A percentile compares a stretch with the other conserved stretches of the same genome.
Evolutionary conservation across 2,797 vertebrate genomes (phyloP).

Genomic region (Falco peregrinus): DNA sequence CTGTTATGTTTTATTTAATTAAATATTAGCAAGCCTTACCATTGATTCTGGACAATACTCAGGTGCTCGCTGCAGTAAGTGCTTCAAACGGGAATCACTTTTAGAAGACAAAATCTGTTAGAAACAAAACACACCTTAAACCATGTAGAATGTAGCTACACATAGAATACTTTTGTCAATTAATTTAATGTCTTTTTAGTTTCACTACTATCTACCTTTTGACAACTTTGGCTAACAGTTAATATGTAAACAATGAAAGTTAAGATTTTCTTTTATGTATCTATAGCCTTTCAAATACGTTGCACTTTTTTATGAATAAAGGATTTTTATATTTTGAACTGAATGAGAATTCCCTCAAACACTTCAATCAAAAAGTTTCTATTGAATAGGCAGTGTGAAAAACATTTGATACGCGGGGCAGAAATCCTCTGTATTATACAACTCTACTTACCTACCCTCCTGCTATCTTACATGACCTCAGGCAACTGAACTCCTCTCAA

Average conservation of each 20-base stretch:
- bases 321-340: not conserved
- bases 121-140: conserved; percentile 32
- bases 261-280: not conserved
- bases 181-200: not conserved
- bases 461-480: not conserved
- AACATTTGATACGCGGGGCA: not conserved
- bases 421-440: not conserved
- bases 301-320: not conserved
- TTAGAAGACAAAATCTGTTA: conserved; percentile 93
- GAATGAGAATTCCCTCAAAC: not conserved
- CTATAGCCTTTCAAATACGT: not conserved
- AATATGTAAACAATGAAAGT: not conserved
- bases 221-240: not conserved
- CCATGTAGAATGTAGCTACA: not conserved
- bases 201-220: not conserved
- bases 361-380: not conserved
- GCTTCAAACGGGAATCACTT: conserved; percentile 95
- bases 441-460: not conserved
- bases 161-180: not conserved
- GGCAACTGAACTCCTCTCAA: not conserved
- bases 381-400: not conserved
- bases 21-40: conserved; percentile 79
- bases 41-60: conserved; percentile 95
- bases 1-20: not conserved
- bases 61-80: conserved; percentile 91